A percentile compares a stretch with the other conserved stretches of the same genome.
phyloP scores from a whole-genome alignment of 2,888 invertebrate species.

The Cheilosia variabilis region DNA sequence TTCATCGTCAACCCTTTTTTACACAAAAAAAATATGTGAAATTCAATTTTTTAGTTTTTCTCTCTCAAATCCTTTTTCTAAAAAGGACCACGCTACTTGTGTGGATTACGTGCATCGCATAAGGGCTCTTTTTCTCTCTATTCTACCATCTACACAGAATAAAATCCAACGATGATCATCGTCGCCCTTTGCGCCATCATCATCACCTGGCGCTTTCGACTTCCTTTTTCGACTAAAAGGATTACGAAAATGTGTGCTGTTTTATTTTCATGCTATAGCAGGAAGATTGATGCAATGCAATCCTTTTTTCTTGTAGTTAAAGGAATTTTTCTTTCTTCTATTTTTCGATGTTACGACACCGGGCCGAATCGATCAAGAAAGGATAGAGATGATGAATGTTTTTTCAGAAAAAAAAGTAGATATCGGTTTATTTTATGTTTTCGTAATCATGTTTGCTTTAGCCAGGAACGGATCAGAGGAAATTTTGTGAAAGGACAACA shows the following conservation, averaged over 20 bases:
- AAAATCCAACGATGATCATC: conserved; percentile 38
- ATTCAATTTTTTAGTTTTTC: conserved; percentile 52
- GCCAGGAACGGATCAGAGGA: conserved; percentile 12
- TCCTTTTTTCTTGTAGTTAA: conserved; percentile 59
- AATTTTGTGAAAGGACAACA: conserved; percentile 11
- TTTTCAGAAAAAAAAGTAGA: conserved; percentile 15
- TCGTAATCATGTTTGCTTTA: conserved; percentile 54
- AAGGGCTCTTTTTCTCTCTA: conserved; percentile 28
- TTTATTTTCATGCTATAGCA: conserved; percentile 12
- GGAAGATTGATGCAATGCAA: conserved; percentile 64
- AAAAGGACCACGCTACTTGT: conserved; percentile 1
- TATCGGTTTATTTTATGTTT: conserved; percentile 53
- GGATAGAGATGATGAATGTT: conserved; percentile 24
- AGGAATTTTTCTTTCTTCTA: conserved; percentile 41
- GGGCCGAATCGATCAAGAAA: conserved; percentile 60
- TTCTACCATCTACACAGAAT: conserved; percentile 13
- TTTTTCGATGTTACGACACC: conserved; percentile 45
- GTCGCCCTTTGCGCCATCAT: conserved; percentile 37
- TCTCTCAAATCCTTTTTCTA: conserved; percentile 43
- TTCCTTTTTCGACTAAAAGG: conserved; percentile 72
- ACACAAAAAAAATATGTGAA: conserved; percentile 28
- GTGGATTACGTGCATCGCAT: conserved; percentile 10
- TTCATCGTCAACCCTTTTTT: conserved; percentile 65
- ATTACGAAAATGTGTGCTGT: conserved; percentile 54
- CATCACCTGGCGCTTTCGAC: conserved; percentile 17